Evolutionary conservation across 2,888 invertebrate genomes (phyloP), one percentile per base, ranked within the genome.

Genomic region (Tenthredo livida): DNA sequence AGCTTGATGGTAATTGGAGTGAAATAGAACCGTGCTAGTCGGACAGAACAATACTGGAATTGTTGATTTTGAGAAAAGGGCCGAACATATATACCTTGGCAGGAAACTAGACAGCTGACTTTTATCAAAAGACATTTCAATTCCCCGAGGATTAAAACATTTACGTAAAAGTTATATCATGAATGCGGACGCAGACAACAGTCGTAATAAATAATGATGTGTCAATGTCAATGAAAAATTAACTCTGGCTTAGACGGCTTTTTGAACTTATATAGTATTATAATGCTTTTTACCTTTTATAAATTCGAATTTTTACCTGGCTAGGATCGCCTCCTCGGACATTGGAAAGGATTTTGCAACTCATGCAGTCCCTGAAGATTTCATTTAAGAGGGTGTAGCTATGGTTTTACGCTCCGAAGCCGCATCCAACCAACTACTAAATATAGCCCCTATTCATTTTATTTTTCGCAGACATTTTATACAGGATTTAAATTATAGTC

Each of bases 181-280:
- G 80, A 86, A 65, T 85, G 84, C 25, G 80, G 77, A 43, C 47
- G n/a, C 84, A 12, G 33, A 67, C 67, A 47, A 47, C 37, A 67
- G 25, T 83, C 25, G 25, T 83, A 83, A 83, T 83, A 70, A 83
- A 86, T 85, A 86, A 86, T 85, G 88, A 86, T 86, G 84, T 85
- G 77, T 84, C 77, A 78, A 86, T 86, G 85, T 84, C 87, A 90
- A 90, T 92, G 91, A 92, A 92, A 92, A 92, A 91, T 92, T 91
- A 89, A 89, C 47, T 83, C 85, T 84, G 65, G 78, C 86, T 84
- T 82, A 72, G 67, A 70, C 83, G 78, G 86, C 84, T 84, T 72
- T 70, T 82, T 87, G 78, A 72, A 84, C 85, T 77, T 67, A 58
- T 58, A 21, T 58, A 21, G 15, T 87, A 86, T 85, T 85, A 85